Evolutionary conservation across 2,888 invertebrate species (phyloP).

Genomic region (Drosophila nigricruria): DNA sequence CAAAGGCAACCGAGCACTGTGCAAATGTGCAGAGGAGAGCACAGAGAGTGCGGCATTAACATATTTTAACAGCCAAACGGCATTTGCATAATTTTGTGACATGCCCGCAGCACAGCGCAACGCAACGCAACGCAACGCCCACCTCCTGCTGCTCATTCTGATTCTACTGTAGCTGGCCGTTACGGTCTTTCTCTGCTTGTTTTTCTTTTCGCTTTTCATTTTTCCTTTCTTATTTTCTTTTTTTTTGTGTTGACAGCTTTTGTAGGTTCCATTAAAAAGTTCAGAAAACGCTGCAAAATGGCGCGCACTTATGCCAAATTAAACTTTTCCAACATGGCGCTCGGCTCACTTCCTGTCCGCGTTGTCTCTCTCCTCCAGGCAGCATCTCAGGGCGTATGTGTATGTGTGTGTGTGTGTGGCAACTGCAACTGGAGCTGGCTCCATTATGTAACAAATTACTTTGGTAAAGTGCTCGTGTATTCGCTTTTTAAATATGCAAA

Average conservation of each 20-base stretch:
- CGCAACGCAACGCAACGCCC: neutral
- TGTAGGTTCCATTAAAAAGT: conserved; percentile 70
- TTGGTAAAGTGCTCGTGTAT: conserved; percentile 84
- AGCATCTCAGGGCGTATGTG: conserved; percentile 43
- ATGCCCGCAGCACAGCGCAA: conserved; percentile 7
- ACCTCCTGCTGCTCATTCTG: neutral
- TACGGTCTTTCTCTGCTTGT: conserved; percentile 28
- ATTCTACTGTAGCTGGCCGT: conserved; percentile 23
- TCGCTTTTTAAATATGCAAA: conserved; percentile 86
- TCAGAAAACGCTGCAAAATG: conserved; percentile 80
- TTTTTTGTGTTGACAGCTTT: conserved; percentile 52
- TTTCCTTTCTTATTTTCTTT: conserved; percentile 12
- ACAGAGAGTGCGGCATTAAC: conserved; percentile 58
- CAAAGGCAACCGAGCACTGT: conserved; percentile 31
- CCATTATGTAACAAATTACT: conserved; percentile 83
- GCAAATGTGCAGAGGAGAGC: conserved; percentile 36
- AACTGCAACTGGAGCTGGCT: conserved; percentile 37
- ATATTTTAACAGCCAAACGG: conserved; percentile 76
- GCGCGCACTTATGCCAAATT: conserved; percentile 82
- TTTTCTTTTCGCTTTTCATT: conserved; percentile 1
- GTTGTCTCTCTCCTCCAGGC: conserved; percentile 11
- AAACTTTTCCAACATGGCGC: conserved; percentile 81
- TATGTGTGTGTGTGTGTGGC: conserved; percentile 8
- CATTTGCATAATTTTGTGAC: conserved; percentile 78
- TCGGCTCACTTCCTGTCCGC: conserved; percentile 33